Evolutionary conservation across 2,113 vertebrate genomes (phyloP), one percentile per base, ranked within the genome.

Genomic region (Scortum barcoo): DNA sequence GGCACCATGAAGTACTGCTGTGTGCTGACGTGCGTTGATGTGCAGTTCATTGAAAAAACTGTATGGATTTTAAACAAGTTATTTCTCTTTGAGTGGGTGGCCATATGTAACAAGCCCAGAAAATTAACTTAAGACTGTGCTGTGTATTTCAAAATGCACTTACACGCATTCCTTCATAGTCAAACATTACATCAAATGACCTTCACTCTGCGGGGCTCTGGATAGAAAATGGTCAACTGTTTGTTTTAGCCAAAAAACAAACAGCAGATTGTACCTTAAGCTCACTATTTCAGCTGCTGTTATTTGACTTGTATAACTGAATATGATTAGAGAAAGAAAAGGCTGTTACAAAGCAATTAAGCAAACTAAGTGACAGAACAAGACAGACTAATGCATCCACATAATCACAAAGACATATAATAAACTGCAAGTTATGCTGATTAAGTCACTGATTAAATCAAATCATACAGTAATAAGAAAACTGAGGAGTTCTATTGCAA

Each of bases 121-220:
- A 72, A 51, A 33, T 17, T 14, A 70, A 56, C 3, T 54, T n/a
- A 57, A 26, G 13, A 58, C 54, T 7, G 60, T 17, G 11, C 24
- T 22, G 26, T 26, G 33, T 46, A 26, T 58, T 81, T 74, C 48
- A 66, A 14, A 76, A 40, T 26, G 17, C 36, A 72, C 42, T 56
- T 46, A n/a, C 9, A 46, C 28, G 63, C 42, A 75, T 83, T 84
- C 77, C 48, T 58, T 81, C 20, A 56, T 44, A 80, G 83, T 90
- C 72, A 87, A 87, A 83, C 79, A 86, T 90, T 81, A 78, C 17
- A 75, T 48, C 4, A 36, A 80, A 81, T 78, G 86, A 83, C 72
- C 83, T 90, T 87, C 69, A 83, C 48, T 48, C 65, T 30, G 14
- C 38, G 54, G 17, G 11, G 13, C 54, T 38, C 36, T 5, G 48